phyloP scores from a whole-genome alignment of 2,888 invertebrate genomes.

The Synanthedon vespiformis region DNA sequence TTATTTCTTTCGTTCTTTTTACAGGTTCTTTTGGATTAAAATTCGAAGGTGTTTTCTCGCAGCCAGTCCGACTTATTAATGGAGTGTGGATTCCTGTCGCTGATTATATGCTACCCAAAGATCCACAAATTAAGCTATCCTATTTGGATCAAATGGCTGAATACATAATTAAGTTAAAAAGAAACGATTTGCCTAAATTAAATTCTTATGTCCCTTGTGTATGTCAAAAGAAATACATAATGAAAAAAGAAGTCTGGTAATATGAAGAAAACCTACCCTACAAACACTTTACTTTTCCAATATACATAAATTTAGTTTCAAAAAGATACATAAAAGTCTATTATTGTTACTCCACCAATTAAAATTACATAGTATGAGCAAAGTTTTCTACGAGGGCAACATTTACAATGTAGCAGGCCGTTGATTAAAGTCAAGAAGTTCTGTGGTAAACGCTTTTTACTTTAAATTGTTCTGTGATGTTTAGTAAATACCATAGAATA shows the following conservation, averaged over 20 bases:
- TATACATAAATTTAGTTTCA: no score
- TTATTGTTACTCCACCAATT: no score
- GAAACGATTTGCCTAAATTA: conserved; percentile 31
- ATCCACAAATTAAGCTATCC: conserved; percentile 36
- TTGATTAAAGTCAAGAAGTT: no score
- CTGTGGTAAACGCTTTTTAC: no score
- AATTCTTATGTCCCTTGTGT: conserved; percentile 25
- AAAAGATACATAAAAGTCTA: no score
- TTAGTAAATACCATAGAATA: no score
- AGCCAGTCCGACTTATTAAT: conserved; percentile 57
- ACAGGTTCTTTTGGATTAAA: conserved; percentile 67
- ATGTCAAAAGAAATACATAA: conserved; percentile 24
- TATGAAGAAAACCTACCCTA: background rate
- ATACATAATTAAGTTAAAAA: conserved; percentile 24
- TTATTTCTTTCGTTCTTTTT: conserved; percentile 2
- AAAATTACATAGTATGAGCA: no score
- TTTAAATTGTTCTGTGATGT: no score
- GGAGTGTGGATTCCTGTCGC: conserved; percentile 56
- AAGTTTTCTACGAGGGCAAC: no score
- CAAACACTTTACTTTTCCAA: no score
- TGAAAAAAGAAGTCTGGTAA: conserved; percentile 22
- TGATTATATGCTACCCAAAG: conserved; percentile 39
- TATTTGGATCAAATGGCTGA: conserved; percentile 45
- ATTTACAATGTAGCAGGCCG: no score
- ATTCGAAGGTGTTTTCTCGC: conserved; percentile 67